Percentiles rank a stretch among this genome's conserved stretches.
phyloP scores from a whole-genome alignment of 2,888 invertebrate genomes.

The Drosophila mercatorum region DNA sequence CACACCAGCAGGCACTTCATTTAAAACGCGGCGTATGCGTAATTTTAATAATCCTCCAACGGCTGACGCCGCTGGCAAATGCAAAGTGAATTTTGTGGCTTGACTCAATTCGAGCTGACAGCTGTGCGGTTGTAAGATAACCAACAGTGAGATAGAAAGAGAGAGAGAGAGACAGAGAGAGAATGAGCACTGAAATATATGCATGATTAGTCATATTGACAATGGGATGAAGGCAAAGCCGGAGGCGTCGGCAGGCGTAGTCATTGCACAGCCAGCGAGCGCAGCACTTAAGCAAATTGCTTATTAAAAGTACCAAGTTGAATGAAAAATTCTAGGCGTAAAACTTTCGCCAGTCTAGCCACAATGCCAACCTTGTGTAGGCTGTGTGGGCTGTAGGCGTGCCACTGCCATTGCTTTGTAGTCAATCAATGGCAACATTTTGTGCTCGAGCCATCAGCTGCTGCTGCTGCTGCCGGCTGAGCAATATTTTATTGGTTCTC shows the following conservation, averaged over 20 bases:
- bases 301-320: constrained; percentile 72
- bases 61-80: constrained; percentile 64
- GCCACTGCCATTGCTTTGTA: constrained; percentile 59
- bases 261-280: constrained; percentile 37
- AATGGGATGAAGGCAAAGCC: constrained; percentile 31
- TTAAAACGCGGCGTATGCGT: constrained; percentile 79
- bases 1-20: constrained; percentile 56
- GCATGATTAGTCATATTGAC: constrained; percentile 79
- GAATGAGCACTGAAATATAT: constrained; percentile 65
- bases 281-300: constrained; percentile 78
- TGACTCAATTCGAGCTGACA: constrained; percentile 76
- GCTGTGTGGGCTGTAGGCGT: constrained; percentile 20
- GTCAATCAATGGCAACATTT: constrained; percentile 60
- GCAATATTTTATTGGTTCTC: constrained; percentile 49
- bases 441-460: constrained; percentile 24
- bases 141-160: neutral
- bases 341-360: constrained; percentile 49
- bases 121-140: constrained; percentile 55
- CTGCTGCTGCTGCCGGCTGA: constrained; percentile 25
- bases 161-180: neutral
- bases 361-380: constrained; percentile 7
- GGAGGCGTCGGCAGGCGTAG: neutral
- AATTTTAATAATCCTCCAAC: constrained; percentile 78
- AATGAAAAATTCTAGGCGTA: constrained; percentile 45
- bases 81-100: constrained; percentile 77